Evolutionary conservation across 2,888 invertebrate species (phyloP), one percentile per base, ranked within the genome.

Genomic region (Phytoseiulus persimilis): DNA sequence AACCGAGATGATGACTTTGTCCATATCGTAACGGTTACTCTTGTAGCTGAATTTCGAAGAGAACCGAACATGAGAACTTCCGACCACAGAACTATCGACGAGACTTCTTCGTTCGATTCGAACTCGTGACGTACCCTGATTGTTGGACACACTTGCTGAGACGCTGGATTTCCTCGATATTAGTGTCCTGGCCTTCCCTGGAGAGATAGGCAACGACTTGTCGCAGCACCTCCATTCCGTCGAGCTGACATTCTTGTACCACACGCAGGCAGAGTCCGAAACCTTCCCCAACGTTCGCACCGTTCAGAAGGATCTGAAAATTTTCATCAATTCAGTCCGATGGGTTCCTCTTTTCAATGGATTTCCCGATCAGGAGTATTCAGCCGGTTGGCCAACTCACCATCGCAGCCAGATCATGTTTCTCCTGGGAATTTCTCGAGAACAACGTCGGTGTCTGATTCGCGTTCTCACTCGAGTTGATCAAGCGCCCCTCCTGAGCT

Each of bases 351-450:
- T 9, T 39, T 3, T 6, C 9, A 39, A 6, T 39, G 39, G 9
- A 9, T 39, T 9, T 39, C n/a, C 39, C 39, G 39, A 39, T 9
- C 9, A 6, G 5, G 39, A 39, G 9, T 9, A 39, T 39, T 39
- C 39, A 14, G 23, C 23, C 9, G 39, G 11, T 31, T 14, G 1
- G 2, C 18, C n/a, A 0, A 87, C 87, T 9, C 45, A 87, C 87
- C 87, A 87, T 87, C 28, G 87, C 33, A 3, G 87, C 87, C n/a
- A 87, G 87, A 87, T 87, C 45, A n/a, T 87, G 87, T 33, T 87
- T 87, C 2, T 39, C 87, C 6, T 87, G 28, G 45, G n/a, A 1
- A 23, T 87, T 18, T 5, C 39, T 87, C 14, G 87, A 87, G 23
- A 87, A 87, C 9, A 87, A 31, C 2, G 87, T 87, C 87, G 87